These are phyloP conservation scores for Rhabdophis nuchalis DNA, from an alignment of 2,797 vertebrate genomes.

Conservation along the genomic window DNA sequence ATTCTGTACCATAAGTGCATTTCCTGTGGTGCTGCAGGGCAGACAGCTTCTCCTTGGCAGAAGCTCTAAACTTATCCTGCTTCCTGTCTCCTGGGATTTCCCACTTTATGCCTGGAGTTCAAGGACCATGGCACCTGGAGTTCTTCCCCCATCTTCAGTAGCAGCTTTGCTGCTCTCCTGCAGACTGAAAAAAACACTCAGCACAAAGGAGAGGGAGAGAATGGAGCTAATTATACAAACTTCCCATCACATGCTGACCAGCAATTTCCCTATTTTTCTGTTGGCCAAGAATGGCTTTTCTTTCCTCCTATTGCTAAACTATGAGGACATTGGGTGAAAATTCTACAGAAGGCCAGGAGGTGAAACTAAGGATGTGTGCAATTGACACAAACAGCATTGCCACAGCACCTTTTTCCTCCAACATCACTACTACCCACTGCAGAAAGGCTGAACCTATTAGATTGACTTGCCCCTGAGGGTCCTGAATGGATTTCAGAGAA, in stretches of 20 bases:
- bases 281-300: neutral
- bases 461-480: too few species aligned
- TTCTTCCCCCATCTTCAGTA: neutral
- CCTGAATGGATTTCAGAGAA: too few species aligned
- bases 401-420: neutral
- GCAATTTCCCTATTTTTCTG: neutral
- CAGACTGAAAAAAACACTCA: neutral
- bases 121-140: neutral
- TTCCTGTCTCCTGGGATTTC: neutral
- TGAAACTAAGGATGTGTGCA: neutral
- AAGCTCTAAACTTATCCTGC: neutral
- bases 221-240: too few species aligned
- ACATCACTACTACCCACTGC: neutral
- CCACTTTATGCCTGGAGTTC: neutral
- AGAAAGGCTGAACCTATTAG: neutral
- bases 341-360: neutral
- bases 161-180: neutral
- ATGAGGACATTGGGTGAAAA: neutral
- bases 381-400: neutral
- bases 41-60: neutral
- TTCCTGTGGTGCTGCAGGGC: neutral
- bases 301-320: neutral
- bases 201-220: neutral
- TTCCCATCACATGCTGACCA: neutral
- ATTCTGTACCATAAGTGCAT: neutral